These are phyloP conservation scores for Chroicocephalus ridibundus DNA, from an alignment of 2,113 vertebrate species.

Conservation along the genomic window DNA sequence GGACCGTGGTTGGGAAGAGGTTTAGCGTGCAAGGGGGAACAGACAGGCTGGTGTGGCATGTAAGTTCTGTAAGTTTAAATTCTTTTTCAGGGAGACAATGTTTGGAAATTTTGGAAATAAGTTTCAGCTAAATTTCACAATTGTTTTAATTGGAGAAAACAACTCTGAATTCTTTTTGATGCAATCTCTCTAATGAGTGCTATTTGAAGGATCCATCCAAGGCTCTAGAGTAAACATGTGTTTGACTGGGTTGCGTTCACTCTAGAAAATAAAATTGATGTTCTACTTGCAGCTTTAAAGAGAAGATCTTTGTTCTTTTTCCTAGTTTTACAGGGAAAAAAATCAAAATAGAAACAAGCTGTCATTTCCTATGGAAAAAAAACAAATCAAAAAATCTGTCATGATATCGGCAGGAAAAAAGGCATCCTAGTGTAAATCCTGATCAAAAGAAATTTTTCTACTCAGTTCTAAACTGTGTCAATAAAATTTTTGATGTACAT, in stretches of 20 bases:
- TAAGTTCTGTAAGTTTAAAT: neutral
- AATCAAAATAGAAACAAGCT: neutral
- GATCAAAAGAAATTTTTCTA: neutral
- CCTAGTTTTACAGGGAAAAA: neutral
- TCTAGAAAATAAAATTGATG: neutral
- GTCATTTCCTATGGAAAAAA: neutral
- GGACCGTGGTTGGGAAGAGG: neutral
- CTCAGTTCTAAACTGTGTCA: neutral
- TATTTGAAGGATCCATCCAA: conserved; percentile 27
- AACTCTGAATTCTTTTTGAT: neutral
- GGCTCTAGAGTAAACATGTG: conserved; percentile 2
- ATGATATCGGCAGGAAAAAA: neutral
- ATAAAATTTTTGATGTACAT: neutral
- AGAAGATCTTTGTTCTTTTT: neutral
- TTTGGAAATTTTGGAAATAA: neutral
- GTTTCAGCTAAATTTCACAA: neutral
- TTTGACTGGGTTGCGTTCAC: neutral
- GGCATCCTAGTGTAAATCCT: neutral
- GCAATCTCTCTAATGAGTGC: neutral
- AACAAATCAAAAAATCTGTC: neutral
- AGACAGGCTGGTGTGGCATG: neutral
- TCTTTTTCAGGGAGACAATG: neutral
- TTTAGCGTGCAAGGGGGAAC: neutral
- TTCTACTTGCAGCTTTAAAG: neutral
- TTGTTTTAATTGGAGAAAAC: neutral